A percentile compares a stretch with the other conserved stretches of the same genome.
These are phyloP conservation scores for Cantharis nigra DNA, from an alignment of 2,888 invertebrate genomes.

Conservation along the genomic window DNA sequence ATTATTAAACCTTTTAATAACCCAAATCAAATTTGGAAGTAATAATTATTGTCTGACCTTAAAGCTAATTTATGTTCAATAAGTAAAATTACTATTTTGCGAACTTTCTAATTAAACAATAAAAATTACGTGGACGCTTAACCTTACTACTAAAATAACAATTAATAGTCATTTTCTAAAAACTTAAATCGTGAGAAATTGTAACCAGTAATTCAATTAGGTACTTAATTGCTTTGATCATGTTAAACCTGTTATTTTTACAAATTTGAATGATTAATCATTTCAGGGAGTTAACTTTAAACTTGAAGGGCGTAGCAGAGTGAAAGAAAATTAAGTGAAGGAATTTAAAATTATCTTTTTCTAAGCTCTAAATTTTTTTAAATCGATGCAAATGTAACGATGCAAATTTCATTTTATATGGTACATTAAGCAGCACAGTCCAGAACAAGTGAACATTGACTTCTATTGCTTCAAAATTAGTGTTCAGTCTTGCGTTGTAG, in stretches of 20 bases:
- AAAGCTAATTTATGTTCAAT: neutral
- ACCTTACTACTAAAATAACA: neutral
- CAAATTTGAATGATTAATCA: neutral
- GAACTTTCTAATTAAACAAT: neutral
- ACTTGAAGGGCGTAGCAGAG: neutral
- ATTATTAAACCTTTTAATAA: neutral
- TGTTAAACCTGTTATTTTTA: neutral
- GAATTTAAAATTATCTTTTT: neutral
- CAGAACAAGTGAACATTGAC: neutral
- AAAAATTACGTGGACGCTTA: neutral
- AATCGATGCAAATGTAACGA: neutral
- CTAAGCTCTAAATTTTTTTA: neutral
- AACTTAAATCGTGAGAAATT: neutral
- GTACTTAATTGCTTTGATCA: neutral
- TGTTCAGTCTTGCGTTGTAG: neutral
- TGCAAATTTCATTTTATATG: neutral
- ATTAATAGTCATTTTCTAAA: neutral
- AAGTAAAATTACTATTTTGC: neutral
- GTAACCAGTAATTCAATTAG: neutral
- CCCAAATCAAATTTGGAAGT: neutral
- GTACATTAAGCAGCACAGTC: neutral
- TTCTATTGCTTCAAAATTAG: neutral
- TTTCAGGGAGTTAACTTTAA: neutral
- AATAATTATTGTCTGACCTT: neutral
- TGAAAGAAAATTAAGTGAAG: neutral